phyloP scores from a whole-genome alignment of 2,797 vertebrate species.

The Eulemur rubriventer region DNA sequence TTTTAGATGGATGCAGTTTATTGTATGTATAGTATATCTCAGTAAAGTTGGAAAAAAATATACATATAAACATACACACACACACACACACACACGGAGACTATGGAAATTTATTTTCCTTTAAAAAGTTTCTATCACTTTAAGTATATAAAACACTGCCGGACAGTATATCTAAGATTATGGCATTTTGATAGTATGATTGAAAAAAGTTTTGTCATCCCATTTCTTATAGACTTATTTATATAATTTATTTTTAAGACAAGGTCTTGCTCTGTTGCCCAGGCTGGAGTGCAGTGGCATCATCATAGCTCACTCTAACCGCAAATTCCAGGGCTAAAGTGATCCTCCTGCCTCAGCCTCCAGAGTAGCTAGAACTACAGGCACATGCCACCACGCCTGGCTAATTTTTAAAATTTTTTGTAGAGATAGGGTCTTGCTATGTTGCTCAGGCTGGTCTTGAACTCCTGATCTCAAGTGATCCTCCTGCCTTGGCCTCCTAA shows the following conservation, averaged over 20 bases:
- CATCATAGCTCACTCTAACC: background rate
- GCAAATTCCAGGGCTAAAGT: background rate
- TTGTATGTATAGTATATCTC: background rate
- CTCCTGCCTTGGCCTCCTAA: background rate
- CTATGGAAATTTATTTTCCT: background rate
- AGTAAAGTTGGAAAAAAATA: background rate
- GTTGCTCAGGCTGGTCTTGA: background rate
- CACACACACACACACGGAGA: too few species aligned
- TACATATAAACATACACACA: background rate
- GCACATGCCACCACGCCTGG: background rate
- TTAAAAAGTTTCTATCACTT: background rate
- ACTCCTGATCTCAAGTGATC: background rate
- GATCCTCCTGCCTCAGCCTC: background rate
- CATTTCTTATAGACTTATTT: background rate
- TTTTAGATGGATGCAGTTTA: background rate
- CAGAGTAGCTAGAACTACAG: background rate
- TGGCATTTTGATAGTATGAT: background rate
- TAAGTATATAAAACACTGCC: background rate
- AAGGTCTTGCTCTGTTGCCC: background rate
- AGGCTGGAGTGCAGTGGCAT: background rate
- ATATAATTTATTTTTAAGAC: background rate
- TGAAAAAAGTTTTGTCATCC: background rate
- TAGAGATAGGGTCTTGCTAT: background rate
- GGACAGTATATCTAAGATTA: background rate
- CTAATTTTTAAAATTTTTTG: background rate